Evolutionary conservation across 2,113 vertebrate genomes (phyloP), one percentile per base, ranked within the genome.

Genomic region (Cyprinus carpio): DNA sequence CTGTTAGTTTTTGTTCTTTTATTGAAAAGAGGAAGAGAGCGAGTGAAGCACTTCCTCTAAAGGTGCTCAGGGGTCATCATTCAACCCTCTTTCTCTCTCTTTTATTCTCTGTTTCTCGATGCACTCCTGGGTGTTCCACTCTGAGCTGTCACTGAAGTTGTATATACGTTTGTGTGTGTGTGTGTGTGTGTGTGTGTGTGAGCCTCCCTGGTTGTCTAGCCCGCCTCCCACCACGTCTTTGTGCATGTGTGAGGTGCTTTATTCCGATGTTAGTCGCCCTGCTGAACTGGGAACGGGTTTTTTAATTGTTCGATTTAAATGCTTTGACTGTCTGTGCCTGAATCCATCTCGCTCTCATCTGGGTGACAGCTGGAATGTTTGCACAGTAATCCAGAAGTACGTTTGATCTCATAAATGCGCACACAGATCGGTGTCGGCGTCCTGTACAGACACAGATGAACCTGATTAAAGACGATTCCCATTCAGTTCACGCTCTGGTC

Each of bases 1-100:
- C 84, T 85, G 81, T 71, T 83, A n/a, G 81, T 83, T 85, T 84
- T 85, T 79, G 76, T 69, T 80, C 51, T 43, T 72, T 78, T 71
- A 54, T 56, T 85, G 84, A 85, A 85, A 85, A 69, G 75, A 85
- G 76, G 34, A 71, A 79, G 31, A 69, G 75, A 43, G 67, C 9
- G 49, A 83, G 49, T 72, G 46, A 83, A 83, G 49, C 75, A 71
- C 75, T 85, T 85, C 84, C 84, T 85, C 46, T 85, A 23, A 46
- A 81, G 75, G 75, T 72, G 34, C 31, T 71, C 37, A 7, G 77
- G 54, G 83, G 84, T 83, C 37, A 65, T 82, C 84, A 78, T 62
- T 81, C 20, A 27, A 25, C 75, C 49, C 25, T 25, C 60, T 71
- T 76, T 65, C 12, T n/a, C 25, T 54, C 77, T 40, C 74, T 85